These are phyloP conservation scores for Epinephelus moara DNA, from an alignment of 2,113 vertebrate species.

Conservation along the genomic window DNA sequence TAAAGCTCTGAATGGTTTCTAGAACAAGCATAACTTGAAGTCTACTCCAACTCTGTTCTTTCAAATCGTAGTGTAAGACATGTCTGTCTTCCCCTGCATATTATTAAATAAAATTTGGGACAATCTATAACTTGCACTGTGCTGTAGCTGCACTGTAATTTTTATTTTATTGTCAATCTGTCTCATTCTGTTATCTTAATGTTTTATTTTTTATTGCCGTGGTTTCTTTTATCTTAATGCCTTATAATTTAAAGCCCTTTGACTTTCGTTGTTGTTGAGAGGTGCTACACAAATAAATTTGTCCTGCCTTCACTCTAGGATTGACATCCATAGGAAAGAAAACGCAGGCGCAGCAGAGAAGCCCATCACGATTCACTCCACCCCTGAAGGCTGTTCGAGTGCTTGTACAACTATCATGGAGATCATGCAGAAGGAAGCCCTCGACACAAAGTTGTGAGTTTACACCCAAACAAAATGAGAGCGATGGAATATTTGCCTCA, in stretches of 20 bases:
- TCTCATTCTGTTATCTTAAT: not conserved
- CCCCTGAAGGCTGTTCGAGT: constrained; percentile 94
- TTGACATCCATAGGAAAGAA: constrained; percentile 98
- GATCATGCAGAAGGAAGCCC: constrained; percentile 99
- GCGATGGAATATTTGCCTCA: not conserved
- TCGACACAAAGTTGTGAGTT: constrained; percentile 98
- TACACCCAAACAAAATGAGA: constrained; percentile 5
- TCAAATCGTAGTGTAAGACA: not conserved
- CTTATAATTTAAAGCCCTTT: not conserved
- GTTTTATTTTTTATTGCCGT: not conserved
- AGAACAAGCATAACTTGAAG: not conserved
- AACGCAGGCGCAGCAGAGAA: constrained; percentile 98
- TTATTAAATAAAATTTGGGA: not conserved
- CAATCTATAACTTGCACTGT: not conserved
- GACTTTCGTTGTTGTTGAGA: not conserved
- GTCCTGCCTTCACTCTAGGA: constrained; percentile 80
- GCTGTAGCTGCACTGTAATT: not conserved
- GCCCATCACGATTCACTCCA: constrained; percentile 97
- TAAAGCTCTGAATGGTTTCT: not conserved
- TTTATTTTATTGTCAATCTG: no score
- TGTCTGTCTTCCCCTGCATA: not conserved
- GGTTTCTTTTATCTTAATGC: not conserved
- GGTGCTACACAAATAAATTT: not conserved
- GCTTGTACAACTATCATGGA: constrained; percentile 98
- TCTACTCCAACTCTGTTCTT: not conserved